Evolutionary conservation across 1,140 invertebrate species (phyloP).

Genomic region (Oryctes rhinoceros): DNA sequence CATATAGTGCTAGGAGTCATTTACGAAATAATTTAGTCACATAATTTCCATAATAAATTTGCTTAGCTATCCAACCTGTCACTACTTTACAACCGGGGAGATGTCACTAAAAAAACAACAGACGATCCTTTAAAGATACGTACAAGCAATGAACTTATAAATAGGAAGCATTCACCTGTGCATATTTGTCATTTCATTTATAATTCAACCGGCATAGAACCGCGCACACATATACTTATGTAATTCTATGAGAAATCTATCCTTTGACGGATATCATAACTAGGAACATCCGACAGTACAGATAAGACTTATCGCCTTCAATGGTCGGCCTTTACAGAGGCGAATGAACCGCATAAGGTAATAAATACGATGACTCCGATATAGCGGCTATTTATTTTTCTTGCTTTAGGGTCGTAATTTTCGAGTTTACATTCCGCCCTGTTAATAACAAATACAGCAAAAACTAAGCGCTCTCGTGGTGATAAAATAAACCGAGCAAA

Average conservation of each 20-base stretch:
- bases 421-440: constrained; percentile 8
- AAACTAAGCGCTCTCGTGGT: constrained; percentile 35
- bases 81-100: neutral
- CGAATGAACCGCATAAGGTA: constrained; percentile 35
- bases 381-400: neutral
- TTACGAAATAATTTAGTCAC: neutral
- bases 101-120: constrained; percentile 11
- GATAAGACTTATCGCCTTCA: constrained; percentile 17
- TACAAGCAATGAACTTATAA: constrained; percentile 28
- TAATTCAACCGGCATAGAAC: constrained; percentile 22
- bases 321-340: neutral
- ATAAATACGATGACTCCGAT: neutral
- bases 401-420: neutral
- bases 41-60: constrained; percentile 16
- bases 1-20: neutral
- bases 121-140: constrained; percentile 23
- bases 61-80: neutral
- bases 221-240: neutral
- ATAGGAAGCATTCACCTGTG: constrained; percentile 34
- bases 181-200: constrained; percentile 36
- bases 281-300: constrained; percentile 26
- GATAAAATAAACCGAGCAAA: constrained; percentile 36
- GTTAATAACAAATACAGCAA: constrained; percentile 26
- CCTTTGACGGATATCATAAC: constrained; percentile 11
- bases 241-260: neutral